A percentile compares a stretch with the other conserved stretches of the same genome.
phyloP scores from a whole-genome alignment of 2,113 vertebrate genomes.

The Chaetodon trifascialis region DNA sequence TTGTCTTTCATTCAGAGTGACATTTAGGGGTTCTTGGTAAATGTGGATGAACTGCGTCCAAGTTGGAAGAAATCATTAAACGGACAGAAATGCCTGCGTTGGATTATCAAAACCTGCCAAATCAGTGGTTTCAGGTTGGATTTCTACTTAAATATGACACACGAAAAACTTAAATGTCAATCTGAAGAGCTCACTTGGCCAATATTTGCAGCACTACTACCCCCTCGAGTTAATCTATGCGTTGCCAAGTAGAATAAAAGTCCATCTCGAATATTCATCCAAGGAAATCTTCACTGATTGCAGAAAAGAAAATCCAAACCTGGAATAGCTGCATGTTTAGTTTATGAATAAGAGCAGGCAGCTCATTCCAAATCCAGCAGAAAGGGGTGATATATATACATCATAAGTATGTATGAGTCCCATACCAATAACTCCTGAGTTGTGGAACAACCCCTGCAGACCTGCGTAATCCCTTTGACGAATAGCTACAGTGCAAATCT shows the following conservation, averaged over 20 bases:
- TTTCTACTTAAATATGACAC: conserved; percentile 40
- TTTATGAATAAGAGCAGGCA: conserved; percentile 52
- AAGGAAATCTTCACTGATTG: conserved; percentile 62
- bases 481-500: conserved; percentile 63
- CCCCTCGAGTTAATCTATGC: conserved; percentile 38
- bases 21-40: conserved; percentile 39
- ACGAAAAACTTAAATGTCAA: conserved; percentile 38
- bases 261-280: conserved; percentile 42
- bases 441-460: conserved; percentile 63
- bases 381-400: conserved; percentile 58
- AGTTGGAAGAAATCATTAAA: conserved; percentile 16
- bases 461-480: conserved; percentile 72
- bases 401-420: conserved; percentile 53
- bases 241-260: conserved; percentile 31
- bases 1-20: conserved; percentile 65
- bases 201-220: conserved; percentile 26
- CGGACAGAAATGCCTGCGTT: not conserved
- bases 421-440: conserved; percentile 57
- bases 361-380: conserved; percentile 50
- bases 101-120: conserved; percentile 24
- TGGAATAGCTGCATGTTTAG: conserved; percentile 63
- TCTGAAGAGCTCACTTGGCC: conserved; percentile 38
- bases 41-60: conserved; percentile 44
- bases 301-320: conserved; percentile 14
- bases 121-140: conserved; percentile 37